A percentile compares a stretch with the other conserved stretches of the same genome.
Conservation (phyloP, 2,888 invertebrate species). For the Callyntrura guangdongensis region DNA sequence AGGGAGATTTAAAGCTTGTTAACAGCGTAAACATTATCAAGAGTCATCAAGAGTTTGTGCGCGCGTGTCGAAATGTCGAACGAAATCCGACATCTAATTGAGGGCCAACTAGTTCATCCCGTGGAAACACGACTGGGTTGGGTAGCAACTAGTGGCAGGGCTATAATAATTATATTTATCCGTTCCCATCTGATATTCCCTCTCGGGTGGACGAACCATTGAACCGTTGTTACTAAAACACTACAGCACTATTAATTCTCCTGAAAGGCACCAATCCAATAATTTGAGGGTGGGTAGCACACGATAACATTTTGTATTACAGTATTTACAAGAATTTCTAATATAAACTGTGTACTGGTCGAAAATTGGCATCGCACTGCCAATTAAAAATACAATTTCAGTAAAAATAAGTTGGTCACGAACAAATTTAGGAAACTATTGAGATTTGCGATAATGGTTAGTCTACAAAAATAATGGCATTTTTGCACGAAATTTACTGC, state of each 20-base stretch:
- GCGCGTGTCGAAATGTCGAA: background rate
- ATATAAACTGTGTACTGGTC: background rate
- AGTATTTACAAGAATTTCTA: background rate
- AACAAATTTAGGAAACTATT: constrained; percentile 42
- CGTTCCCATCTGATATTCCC: background rate
- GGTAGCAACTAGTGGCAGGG: constrained; percentile 58
- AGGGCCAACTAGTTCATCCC: background rate
- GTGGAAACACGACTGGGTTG: background rate
- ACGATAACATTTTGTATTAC: background rate
- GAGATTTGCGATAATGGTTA: constrained; percentile 65
- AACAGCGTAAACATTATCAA: too few species aligned
- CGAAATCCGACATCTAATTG: too few species aligned
- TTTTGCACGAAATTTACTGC: constrained; percentile 67
- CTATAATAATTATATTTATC: background rate
- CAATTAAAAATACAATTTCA: constrained; percentile 67
- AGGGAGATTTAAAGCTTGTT: too few species aligned
- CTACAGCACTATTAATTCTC: background rate
- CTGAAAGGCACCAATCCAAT: background rate
- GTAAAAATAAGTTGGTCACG: constrained; percentile 67
- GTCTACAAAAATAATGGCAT: constrained; percentile 46
- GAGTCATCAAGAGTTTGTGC: too few species aligned
- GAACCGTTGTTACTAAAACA: background rate
- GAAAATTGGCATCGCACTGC: constrained; percentile 58
- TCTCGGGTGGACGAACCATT: background rate
- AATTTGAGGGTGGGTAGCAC: background rate